Evolutionary conservation across 2,113 vertebrate genomes (phyloP).

Genomic region (Saccopteryx leptura): DNA sequence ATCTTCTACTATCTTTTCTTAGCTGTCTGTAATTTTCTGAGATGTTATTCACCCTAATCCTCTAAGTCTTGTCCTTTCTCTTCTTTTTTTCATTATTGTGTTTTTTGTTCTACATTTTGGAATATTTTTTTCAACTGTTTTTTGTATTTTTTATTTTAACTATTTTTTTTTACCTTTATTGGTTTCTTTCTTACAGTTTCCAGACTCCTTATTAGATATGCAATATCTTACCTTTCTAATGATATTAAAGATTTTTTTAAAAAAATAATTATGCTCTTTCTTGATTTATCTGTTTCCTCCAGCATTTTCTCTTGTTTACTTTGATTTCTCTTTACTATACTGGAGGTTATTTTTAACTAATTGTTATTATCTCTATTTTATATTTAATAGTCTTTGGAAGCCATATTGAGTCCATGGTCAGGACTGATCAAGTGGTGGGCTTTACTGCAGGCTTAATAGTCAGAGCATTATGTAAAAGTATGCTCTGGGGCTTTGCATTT

Average conservation of each 20-base stretch:
- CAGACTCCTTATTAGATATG: not conserved
- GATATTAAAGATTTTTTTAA: not conserved
- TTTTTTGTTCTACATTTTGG: not conserved
- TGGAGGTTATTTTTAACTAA: slow-evolving; percentile 4
- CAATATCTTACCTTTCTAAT: not conserved
- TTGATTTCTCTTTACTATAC: not conserved
- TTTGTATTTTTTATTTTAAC: not conserved
- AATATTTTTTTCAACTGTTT: not conserved
- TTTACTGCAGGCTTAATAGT: not conserved
- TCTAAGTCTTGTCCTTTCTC: not conserved
- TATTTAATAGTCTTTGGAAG: not conserved
- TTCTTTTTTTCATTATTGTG: not conserved
- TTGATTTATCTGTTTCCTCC: not conserved
- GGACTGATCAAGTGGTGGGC: not conserved
- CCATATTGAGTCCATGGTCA: not conserved
- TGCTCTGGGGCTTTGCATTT: not conserved
- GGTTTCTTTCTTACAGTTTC: not conserved
- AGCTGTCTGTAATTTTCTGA: not conserved
- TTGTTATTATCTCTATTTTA: not conserved
- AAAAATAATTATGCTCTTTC: slow-evolving; percentile 25
- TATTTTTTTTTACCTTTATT: not conserved
- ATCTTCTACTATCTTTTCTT: not conserved
- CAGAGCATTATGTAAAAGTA: not conserved
- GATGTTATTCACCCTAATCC: not conserved
- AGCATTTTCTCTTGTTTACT: not conserved